Conservation (phyloP, 2,888 invertebrate genomes). For the Dasypolia templi region DNA sequence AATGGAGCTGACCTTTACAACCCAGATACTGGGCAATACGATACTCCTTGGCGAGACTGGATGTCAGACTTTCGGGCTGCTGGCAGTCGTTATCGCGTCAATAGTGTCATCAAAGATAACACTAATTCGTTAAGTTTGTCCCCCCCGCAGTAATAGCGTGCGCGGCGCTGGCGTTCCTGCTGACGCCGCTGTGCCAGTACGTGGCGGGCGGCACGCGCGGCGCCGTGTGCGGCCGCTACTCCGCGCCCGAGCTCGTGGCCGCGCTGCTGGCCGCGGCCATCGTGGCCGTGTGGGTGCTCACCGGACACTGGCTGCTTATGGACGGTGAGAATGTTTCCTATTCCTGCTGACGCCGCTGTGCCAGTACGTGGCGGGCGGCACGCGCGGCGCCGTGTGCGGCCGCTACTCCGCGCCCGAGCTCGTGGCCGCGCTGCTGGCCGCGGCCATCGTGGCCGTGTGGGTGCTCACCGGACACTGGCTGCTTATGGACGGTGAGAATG, state of each 20-base stretch:
- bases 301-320: constrained; percentile 99
- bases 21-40: neutral
- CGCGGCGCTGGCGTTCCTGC: constrained; percentile 98
- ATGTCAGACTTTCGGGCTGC: neutral
- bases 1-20: neutral
- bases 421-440: constrained; percentile 97
- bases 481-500: constrained; percentile 95
- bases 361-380: constrained; percentile 94
- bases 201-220: constrained; percentile 91
- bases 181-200: constrained; percentile 99
- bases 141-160: constrained; percentile 95
- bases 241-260: constrained; percentile 97
- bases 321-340: constrained; percentile 92
- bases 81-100: neutral
- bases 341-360: constrained; percentile 99
- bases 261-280: constrained; percentile 97
- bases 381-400: constrained; percentile 96
- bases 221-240: constrained; percentile 98
- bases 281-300: constrained; percentile 99
- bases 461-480: constrained; percentile 99
- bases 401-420: constrained; percentile 98
- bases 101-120: neutral
- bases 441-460: constrained; percentile 99
- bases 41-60: neutral
- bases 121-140: neutral